phyloP scores from a whole-genome alignment of 2,888 invertebrate genomes.

The Lepidonotus clava region DNA sequence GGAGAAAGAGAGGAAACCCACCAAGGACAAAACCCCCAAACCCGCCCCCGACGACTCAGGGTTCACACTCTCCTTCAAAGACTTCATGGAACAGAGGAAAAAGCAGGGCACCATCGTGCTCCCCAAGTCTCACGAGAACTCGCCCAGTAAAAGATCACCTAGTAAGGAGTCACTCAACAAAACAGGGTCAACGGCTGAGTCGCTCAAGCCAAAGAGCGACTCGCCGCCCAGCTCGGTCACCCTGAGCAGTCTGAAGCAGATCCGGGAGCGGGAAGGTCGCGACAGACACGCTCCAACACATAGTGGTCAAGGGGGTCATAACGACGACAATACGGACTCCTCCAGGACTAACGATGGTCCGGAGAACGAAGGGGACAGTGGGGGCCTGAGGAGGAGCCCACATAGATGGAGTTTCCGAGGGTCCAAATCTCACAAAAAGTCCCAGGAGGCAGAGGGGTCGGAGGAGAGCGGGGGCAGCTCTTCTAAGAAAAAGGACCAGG shows the following conservation, averaged over 20 bases:
- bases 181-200: not conserved
- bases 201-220: not conserved
- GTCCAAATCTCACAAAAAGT: not conserved
- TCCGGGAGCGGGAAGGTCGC: not conserved
- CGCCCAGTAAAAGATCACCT: not conserved
- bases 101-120: constrained; percentile 30
- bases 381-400: not conserved
- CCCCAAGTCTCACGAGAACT: constrained; percentile 7
- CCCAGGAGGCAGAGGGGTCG: not conserved
- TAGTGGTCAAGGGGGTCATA: not conserved
- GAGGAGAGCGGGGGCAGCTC: not conserved
- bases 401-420: constrained; percentile 33
- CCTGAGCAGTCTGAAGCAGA: constrained; percentile 18
- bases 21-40: not conserved
- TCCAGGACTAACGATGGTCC: not conserved
- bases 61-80: constrained; percentile 36
- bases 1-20: not conserved
- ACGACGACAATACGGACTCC: not conserved
- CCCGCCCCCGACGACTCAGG: not conserved
- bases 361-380: not conserved
- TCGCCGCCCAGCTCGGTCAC: constrained; percentile 28
- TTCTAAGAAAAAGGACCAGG: not conserved
- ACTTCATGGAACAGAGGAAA: constrained; percentile 45
- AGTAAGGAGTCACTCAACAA: not conserved
- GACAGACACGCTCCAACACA: too few species aligned